phyloP scores from a whole-genome alignment of 1,140 invertebrate genomes.

The Hylaeus volcanicus region DNA sequence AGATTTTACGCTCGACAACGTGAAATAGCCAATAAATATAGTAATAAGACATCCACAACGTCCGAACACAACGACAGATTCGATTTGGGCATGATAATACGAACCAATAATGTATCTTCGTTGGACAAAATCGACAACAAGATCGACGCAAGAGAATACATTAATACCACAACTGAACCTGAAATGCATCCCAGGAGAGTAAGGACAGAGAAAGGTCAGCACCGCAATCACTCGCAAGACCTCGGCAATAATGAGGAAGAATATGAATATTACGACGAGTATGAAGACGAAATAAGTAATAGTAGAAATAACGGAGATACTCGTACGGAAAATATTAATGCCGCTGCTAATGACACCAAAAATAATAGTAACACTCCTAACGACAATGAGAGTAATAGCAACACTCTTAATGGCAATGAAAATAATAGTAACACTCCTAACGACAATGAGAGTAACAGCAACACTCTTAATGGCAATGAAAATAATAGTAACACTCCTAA shows the following conservation, averaged over 20 bases:
- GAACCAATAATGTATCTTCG: background rate
- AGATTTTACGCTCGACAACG: conserved; percentile 58
- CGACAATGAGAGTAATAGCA: too few species aligned
- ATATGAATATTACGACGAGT: background rate
- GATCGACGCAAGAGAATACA: background rate
- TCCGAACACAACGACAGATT: background rate
- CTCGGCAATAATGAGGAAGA: background rate
- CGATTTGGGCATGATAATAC: background rate
- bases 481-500: too few species aligned
- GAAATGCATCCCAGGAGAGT: too few species aligned
- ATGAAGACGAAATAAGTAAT: background rate
- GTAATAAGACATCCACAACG: conserved; percentile 2
- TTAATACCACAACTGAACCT: too few species aligned
- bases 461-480: too few species aligned
- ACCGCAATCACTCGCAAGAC: background rate
- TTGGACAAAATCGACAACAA: background rate
- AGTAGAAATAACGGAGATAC: too few species aligned
- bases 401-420: too few species aligned
- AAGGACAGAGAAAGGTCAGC: background rate
- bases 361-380: too few species aligned
- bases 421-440: too few species aligned
- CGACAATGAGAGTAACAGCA: too few species aligned
- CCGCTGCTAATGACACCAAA: too few species aligned
- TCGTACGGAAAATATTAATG: too few species aligned
- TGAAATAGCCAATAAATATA: conserved; percentile 57